Evolutionary conservation across 2,113 vertebrate species (phyloP).

Genomic region (Pluvialis apricaria): DNA sequence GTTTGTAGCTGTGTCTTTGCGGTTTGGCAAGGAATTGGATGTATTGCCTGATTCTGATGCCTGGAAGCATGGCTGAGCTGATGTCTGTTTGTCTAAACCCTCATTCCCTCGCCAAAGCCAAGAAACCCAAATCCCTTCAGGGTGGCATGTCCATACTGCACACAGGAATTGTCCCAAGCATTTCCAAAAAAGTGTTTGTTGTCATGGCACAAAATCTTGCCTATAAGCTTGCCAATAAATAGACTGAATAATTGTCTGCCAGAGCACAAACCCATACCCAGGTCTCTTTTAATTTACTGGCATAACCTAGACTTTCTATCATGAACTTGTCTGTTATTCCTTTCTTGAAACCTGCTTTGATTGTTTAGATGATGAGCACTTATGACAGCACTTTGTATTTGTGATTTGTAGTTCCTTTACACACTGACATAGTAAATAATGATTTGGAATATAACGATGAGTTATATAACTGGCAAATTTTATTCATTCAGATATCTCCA

Average conservation of each 20-base stretch:
- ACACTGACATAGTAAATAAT: not conserved
- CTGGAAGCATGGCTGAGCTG: not conserved
- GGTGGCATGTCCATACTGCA: accelerated
- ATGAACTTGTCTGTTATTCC: not conserved
- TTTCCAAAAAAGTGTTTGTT: not conserved
- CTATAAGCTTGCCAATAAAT: not conserved
- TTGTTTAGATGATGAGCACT: not conserved
- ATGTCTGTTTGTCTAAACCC: not conserved
- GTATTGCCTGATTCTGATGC: not conserved
- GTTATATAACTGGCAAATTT: not conserved
- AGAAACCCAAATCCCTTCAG: not conserved
- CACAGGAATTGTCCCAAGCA: not conserved
- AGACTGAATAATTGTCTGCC: not conserved
- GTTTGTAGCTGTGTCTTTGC: not conserved
- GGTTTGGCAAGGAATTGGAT: not conserved
- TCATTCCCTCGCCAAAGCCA: not conserved
- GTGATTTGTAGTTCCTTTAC: not conserved
- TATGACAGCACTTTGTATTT: not conserved
- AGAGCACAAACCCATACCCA: not conserved
- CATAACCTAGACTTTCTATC: not conserved
- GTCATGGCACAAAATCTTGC: not conserved
- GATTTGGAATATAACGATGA: not conserved
- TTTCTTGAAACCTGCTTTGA: not conserved
- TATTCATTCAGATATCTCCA: not conserved
- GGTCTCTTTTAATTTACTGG: not conserved